Conservation (phyloP, 2,888 invertebrate genomes). For the Ashinkailepas kermadecensis region DNA sequence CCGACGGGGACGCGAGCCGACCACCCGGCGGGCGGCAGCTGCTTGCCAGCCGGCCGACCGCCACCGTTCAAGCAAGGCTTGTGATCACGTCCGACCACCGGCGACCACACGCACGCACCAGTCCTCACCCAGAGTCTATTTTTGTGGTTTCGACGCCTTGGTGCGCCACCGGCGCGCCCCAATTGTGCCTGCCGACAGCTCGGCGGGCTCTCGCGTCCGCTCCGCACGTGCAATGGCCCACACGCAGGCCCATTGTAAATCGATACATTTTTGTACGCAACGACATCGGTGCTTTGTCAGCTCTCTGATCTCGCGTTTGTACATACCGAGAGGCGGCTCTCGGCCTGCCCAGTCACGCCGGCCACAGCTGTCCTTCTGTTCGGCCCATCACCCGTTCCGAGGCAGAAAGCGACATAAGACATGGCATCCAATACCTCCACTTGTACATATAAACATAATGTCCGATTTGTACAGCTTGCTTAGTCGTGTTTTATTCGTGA, state of each 20-base stretch:
- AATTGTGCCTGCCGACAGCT: neutral
- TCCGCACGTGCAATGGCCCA: neutral
- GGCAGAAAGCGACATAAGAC: constrained; percentile 17
- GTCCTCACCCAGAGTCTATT: neutral
- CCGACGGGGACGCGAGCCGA: neutral
- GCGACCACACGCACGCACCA: neutral
- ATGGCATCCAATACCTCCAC: constrained; percentile 6
- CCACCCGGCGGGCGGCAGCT: neutral
- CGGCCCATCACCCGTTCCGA: neutral
- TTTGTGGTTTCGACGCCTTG: neutral
- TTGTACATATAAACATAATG: constrained; percentile 3
- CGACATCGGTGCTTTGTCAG: neutral
- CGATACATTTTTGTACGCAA: constrained; percentile 8
- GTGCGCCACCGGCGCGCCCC: constrained; percentile 1
- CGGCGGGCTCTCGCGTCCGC: neutral
- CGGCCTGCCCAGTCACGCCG: neutral
- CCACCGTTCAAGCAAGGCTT: constrained; percentile 1
- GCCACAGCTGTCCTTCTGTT: too few relatives aligned
- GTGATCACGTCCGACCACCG: neutral
- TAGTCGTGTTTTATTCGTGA: constrained; percentile 11
- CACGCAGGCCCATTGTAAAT: neutral
- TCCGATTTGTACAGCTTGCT: neutral
- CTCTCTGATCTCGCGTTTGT: constrained; percentile 11
- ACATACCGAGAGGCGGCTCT: neutral
- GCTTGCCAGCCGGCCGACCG: neutral